Conservation (phyloP, 1,140 invertebrate species). For the Hylaeus volcanicus region DNA sequence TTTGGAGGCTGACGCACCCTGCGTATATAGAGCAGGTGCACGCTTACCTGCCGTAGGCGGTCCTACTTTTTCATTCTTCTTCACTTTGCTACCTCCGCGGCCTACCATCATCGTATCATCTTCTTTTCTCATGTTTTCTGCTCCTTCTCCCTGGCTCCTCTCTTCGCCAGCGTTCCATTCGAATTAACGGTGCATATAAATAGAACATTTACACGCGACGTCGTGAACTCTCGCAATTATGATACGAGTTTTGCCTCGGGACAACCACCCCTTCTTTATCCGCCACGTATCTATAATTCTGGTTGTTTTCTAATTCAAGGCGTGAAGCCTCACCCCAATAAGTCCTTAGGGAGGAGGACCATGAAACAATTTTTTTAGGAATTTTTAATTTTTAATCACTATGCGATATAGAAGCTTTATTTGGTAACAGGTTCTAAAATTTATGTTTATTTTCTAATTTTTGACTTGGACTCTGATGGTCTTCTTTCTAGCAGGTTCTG, state of each 20-base stretch:
- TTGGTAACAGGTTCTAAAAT: too few relatives aligned
- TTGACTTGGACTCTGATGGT: too few relatives aligned
- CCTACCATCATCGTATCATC: constrained; percentile 32
- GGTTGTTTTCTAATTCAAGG: too few relatives aligned
- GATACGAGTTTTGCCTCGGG: constrained; percentile 6
- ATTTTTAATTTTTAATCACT: too few relatives aligned
- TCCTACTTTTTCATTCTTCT: constrained; percentile 66
- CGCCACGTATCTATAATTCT: too few relatives aligned
- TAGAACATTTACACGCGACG: constrained; percentile 51
- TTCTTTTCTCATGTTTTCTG: constrained; percentile 30
- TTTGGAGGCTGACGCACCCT: constrained; percentile 48
- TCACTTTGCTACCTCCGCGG: constrained; percentile 37
- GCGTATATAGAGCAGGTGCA: constrained; percentile 65
- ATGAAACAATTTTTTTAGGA: too few relatives aligned
- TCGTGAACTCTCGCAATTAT: constrained; percentile 25
- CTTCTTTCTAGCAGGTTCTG: too few relatives aligned
- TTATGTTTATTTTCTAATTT: too few relatives aligned
- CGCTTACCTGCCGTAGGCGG: constrained; percentile 62
- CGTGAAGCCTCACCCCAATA: too few relatives aligned
- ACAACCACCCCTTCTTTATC: neutral
- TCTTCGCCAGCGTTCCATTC: constrained; percentile 1
- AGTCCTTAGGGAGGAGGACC: too few relatives aligned
- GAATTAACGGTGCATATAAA: constrained; percentile 56
- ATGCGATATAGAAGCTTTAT: too few relatives aligned
- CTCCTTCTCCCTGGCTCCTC: constrained; percentile 12